These are phyloP conservation scores for Caenorhabditis inopinata DNA, from an alignment of 1,140 invertebrate species.

Conservation along the genomic window DNA sequence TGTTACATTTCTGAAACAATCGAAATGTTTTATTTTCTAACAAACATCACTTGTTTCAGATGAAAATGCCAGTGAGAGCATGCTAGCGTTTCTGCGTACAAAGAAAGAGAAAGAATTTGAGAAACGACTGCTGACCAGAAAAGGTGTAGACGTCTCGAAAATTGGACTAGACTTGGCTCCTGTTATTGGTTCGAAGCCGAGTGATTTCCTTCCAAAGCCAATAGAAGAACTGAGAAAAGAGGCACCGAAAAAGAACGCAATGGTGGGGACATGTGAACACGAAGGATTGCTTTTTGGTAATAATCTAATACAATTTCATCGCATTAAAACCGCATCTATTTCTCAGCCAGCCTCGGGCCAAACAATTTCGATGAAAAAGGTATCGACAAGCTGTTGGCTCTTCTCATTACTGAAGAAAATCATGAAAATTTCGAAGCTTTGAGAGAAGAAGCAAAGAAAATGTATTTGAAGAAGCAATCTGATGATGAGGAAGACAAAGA, in stretches of 20 bases:
- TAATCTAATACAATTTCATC: no score
- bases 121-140: conserved; percentile 35
- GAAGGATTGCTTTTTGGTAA: conserved; percentile 46
- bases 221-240: conserved; percentile 43
- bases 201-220: conserved; percentile 44
- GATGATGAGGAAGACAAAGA: conserved; percentile 37
- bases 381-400: conserved; percentile 43
- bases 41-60: neutral
- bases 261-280: conserved; percentile 48
- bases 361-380: conserved; percentile 37
- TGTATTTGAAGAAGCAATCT: conserved; percentile 40
- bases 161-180: conserved; percentile 40
- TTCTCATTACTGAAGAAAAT: conserved; percentile 35
- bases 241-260: conserved; percentile 39
- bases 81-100: conserved; percentile 31
- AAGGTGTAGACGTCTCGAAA: conserved; percentile 39
- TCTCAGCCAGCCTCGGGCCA: conserved; percentile 38
- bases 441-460: conserved; percentile 36
- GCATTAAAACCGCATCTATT: no score
- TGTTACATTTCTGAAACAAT: no score
- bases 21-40: no score
- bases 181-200: conserved; percentile 12
- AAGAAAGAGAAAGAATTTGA: conserved; percentile 40
- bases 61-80: conserved; percentile 28
- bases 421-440: conserved; percentile 34